Percentiles rank a stretch among this genome's conserved stretches.
Evolutionary conservation across 2,113 vertebrate species (phyloP).

Genomic region (Oostethus manadensis): DNA sequence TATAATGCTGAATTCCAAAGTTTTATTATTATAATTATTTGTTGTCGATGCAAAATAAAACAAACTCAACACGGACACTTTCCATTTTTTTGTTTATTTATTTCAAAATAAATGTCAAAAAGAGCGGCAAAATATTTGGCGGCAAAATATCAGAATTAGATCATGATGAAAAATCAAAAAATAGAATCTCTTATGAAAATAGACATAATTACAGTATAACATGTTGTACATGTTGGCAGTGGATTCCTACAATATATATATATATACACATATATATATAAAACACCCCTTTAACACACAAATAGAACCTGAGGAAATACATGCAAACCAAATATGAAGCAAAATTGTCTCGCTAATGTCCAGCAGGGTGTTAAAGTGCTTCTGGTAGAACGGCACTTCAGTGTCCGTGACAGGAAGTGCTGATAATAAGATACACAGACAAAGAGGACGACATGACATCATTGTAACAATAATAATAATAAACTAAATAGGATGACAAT

Average conservation of each 20-base stretch:
- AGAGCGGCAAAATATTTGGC: no score
- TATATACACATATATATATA: no score
- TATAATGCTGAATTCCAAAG: conserved; percentile 21
- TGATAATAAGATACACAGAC: conserved; percentile 21
- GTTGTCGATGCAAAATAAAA: not conserved
- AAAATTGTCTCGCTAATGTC: conserved; percentile 36
- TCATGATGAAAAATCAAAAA: conserved; percentile 25
- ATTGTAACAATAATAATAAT: not conserved
- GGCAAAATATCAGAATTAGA: conserved; percentile 4
- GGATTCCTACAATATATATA: no score
- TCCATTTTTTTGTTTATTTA: not conserved
- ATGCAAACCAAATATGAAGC: conserved; percentile 2
- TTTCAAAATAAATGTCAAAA: not conserved
- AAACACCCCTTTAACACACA: conserved; percentile 1
- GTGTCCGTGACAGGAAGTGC: conserved; percentile 40
- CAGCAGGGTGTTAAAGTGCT: conserved; percentile 66
- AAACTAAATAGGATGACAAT: conserved; percentile 5
- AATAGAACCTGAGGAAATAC: conserved; percentile 39
- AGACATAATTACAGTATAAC: conserved; percentile 20
- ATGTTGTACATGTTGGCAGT: conserved; percentile 11
- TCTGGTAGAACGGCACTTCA: conserved; percentile 28
- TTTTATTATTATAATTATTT: conserved; percentile 36
- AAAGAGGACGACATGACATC: not conserved
- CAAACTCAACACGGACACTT: not conserved
- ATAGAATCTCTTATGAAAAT: conserved; percentile 44